A percentile compares a stretch with the other conserved stretches of the same genome.
Evolutionary conservation across 2,797 vertebrate species (phyloP).

Genomic region (Vespertilio murinus): DNA sequence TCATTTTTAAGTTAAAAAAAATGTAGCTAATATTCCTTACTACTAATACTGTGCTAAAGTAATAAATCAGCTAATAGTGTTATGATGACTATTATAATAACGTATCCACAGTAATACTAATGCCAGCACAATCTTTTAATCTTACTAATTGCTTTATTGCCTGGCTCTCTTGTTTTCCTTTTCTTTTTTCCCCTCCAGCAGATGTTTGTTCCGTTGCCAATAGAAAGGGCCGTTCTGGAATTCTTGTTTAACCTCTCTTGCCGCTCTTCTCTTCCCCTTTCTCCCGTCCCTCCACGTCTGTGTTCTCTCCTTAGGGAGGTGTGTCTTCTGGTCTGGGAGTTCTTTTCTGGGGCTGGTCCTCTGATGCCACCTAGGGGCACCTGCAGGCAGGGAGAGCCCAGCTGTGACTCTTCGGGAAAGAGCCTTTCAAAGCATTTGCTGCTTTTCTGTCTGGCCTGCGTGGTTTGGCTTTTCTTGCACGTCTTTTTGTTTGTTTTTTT

Average conservation of each 20-base stretch:
- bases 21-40: not conserved
- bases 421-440: not conserved
- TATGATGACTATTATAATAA: not conserved
- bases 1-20: not conserved
- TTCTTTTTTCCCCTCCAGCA: not conserved
- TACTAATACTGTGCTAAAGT: not conserved
- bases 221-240: not conserved
- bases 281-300: not conserved
- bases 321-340: not conserved
- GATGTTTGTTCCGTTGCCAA: not conserved
- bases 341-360: not conserved
- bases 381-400: not conserved
- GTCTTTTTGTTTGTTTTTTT: not conserved
- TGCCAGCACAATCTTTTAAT: not conserved
- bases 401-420: not conserved
- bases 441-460: not conserved
- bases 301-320: not conserved
- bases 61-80: slow-evolving; percentile 1
- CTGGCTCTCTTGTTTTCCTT: not conserved
- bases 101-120: not conserved
- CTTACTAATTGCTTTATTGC: slow-evolving; percentile 15
- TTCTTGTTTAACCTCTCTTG: not conserved
- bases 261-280: not conserved
- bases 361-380: slow-evolving; percentile 68
- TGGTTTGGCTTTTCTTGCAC: not conserved